phyloP scores from a whole-genome alignment of 2,888 invertebrate species.

The Chrysodeixis includens region DNA sequence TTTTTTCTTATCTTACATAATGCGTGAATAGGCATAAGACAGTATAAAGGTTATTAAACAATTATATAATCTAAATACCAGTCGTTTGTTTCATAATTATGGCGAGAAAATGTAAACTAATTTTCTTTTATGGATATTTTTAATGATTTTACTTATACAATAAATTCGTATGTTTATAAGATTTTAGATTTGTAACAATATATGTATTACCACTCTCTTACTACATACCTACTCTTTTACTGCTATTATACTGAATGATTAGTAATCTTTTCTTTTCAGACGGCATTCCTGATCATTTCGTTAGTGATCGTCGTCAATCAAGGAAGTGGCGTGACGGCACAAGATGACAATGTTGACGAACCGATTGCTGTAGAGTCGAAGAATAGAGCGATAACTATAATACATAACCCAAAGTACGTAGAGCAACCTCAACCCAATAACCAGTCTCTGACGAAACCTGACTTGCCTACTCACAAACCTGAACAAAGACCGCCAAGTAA shows the following conservation, averaged over 20 bases:
- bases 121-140: too few species aligned
- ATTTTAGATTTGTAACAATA: too few species aligned
- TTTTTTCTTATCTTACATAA: neutral
- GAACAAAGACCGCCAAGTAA: conserved; percentile 77
- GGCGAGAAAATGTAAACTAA: neutral
- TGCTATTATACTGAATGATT: conserved; percentile 12
- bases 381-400: conserved; percentile 74
- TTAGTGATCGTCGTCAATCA: conserved; percentile 84
- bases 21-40: too few species aligned
- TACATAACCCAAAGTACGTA: conserved; percentile 77
- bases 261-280: conserved; percentile 70
- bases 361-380: conserved; percentile 81
- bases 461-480: conserved; percentile 66
- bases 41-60: neutral
- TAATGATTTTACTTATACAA: too few species aligned
- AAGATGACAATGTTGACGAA: conserved; percentile 73
- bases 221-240: neutral
- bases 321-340: conserved; percentile 76
- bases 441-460: conserved; percentile 58
- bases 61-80: neutral
- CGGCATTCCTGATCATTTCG: conserved; percentile 85
- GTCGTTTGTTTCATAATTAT: neutral
- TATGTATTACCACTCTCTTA: too few species aligned
- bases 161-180: too few species aligned
- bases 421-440: conserved; percentile 53